phyloP scores from a whole-genome alignment of 2,797 vertebrate genomes.

The Arctocebus calabarensis region DNA sequence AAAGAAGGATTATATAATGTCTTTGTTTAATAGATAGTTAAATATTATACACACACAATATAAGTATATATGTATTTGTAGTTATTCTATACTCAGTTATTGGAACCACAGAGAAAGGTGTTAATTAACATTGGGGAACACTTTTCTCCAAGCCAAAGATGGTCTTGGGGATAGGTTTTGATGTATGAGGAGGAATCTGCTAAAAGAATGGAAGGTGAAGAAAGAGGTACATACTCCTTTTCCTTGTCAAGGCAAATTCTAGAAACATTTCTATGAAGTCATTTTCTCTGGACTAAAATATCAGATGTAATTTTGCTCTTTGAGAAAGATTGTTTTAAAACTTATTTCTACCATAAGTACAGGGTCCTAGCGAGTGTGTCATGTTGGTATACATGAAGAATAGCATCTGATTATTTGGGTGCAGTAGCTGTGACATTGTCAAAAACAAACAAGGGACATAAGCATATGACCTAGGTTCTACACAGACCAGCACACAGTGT shows the following conservation, averaged over 20 bases:
- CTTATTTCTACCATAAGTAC: background rate
- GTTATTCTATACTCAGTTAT: background rate
- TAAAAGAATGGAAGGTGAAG: background rate
- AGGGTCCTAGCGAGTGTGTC: background rate
- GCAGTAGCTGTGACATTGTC: background rate
- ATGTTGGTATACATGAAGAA: background rate
- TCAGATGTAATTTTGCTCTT: background rate
- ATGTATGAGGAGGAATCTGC: background rate
- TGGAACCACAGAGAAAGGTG: background rate
- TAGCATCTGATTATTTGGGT: slow-evolving; percentile 20
- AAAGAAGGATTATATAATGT: background rate
- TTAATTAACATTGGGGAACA: background rate
- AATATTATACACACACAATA: background rate
- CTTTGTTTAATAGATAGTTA: background rate
- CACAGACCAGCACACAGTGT: background rate
- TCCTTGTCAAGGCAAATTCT: background rate
- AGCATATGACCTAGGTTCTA: background rate
- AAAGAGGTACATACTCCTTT: background rate
- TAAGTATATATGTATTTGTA: no score
- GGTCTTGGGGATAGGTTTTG: background rate
- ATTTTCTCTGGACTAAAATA: background rate
- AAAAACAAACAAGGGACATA: background rate
- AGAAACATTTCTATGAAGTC: background rate
- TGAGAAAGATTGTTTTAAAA: background rate
- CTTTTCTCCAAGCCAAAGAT: background rate